A percentile compares a stretch with the other conserved stretches of the same genome.
These are phyloP conservation scores for Rhingia campestris DNA, from an alignment of 2,888 invertebrate species.

Conservation along the genomic window DNA sequence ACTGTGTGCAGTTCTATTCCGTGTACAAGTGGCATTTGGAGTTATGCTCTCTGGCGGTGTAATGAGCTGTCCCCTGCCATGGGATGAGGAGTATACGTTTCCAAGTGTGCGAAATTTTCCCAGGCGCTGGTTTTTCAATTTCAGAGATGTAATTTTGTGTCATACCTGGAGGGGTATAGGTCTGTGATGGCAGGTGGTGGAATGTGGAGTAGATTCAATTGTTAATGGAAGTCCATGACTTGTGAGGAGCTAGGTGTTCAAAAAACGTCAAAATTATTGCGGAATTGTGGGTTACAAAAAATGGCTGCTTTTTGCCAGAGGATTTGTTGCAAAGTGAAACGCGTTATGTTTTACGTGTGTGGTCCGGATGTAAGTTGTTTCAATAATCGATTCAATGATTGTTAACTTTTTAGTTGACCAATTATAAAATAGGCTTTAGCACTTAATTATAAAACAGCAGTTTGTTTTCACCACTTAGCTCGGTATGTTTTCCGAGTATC, in stretches of 20 bases:
- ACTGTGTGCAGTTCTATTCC: neutral
- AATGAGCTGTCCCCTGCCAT: slow-evolving; percentile 67
- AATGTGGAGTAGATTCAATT: neutral
- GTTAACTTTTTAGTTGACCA: too few relatives aligned
- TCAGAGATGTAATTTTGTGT: slow-evolving; percentile 50
- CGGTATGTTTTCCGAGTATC: too few relatives aligned
- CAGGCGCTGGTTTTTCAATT: slow-evolving; percentile 62
- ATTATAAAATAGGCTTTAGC: too few relatives aligned
- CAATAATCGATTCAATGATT: too few relatives aligned
- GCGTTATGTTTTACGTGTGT: too few relatives aligned
- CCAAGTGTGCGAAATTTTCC: slow-evolving; percentile 45
- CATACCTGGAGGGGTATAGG: slow-evolving; percentile 27
- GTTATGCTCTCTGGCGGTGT: slow-evolving; percentile 52
- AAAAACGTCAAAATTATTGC: too few relatives aligned
- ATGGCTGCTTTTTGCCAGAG: too few relatives aligned
- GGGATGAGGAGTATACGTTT: slow-evolving; percentile 37
- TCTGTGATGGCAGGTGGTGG: slow-evolving; percentile 43
- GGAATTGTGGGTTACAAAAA: too few relatives aligned
- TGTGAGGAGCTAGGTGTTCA: neutral
- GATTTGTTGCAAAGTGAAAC: too few relatives aligned
- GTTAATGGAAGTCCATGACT: neutral
- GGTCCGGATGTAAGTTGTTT: too few relatives aligned
- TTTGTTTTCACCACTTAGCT: too few relatives aligned
- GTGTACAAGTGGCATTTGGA: slow-evolving; percentile 50
- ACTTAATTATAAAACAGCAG: too few relatives aligned